phyloP scores from a whole-genome alignment of 2,888 invertebrate species.

The Philonicus albiceps region DNA sequence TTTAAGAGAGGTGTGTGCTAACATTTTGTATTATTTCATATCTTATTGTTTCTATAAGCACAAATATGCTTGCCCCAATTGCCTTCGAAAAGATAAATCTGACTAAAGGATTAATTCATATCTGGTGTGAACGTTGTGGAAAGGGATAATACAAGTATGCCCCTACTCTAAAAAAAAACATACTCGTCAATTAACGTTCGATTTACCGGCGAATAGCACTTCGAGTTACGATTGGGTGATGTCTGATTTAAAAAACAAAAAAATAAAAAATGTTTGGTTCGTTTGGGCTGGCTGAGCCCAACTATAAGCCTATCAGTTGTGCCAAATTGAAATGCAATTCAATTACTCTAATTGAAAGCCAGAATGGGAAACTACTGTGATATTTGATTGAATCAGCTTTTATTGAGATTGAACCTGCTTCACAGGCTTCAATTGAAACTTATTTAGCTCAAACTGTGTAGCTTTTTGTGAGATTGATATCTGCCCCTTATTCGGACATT shows the following conservation, averaged over 20 bases:
- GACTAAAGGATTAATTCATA: background rate
- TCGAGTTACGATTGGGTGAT: background rate
- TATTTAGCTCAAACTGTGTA: background rate
- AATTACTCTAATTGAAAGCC: slow-evolving; percentile 33
- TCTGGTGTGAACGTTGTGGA: background rate
- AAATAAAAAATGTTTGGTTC: background rate
- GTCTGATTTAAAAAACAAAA: background rate
- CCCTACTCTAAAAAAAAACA: background rate
- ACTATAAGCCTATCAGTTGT: slow-evolving; percentile 19
- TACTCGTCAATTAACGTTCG: background rate
- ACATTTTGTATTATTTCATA: no score
- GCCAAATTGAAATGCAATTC: slow-evolving; percentile 29
- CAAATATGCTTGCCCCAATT: background rate
- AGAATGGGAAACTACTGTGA: slow-evolving; percentile 13
- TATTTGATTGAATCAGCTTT: slow-evolving; percentile 35
- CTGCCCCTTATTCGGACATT: background rate
- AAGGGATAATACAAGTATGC: background rate
- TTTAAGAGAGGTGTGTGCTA: no score
- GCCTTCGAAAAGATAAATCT: background rate
- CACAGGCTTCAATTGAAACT: slow-evolving; percentile 6
- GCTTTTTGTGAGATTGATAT: slow-evolving; percentile 1
- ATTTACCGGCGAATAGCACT: background rate
- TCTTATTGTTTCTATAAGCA: no score
- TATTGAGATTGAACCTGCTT: slow-evolving; percentile 20
- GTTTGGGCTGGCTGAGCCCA: background rate